Evolutionary conservation across 2,888 invertebrate species (phyloP), one percentile per base, ranked within the genome.

Genomic region (Chromoteleia sp.): DNA sequence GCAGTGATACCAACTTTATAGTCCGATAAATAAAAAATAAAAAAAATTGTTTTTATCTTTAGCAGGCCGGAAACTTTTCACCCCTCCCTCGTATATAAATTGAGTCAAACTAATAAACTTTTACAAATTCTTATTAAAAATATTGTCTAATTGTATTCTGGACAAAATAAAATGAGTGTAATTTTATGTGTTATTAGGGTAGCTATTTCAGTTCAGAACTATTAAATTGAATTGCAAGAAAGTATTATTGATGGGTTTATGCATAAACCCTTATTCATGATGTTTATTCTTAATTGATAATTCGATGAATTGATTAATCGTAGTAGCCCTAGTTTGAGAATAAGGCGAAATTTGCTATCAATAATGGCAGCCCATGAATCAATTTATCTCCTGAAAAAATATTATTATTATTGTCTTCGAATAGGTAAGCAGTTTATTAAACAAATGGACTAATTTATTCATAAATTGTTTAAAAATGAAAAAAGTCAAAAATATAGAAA

Each of bases 221-320:
- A 33, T 33, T 8, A 33, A 33, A 33, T 8, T 33, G 33, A 8
- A 8, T 10, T 33, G 12, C 33, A 33, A 33, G n/a, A 33, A 39
- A 39, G 2, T 39, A 39, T 19, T 21, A 45, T 1, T 33, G 5
- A 8, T 33, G 33, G 1, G 7, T 8, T 8, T 33, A 33, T 52
- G 7, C 52, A 52, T 15, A 25, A 15, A 12, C 19, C 14, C 25
- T 19, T 48, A 33, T 17, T 19, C 41, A 29, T 30, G 19, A 54
- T 43, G 15, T 70, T 54, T 17, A 14, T 59, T 1, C 19, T 50
- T 14, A 25, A 25, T 41, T 29, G 2, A 54, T 17, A 54, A 50
- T 68, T 54, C 67, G 43, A 54, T 56, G 43, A 68, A 56, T 54
- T 67, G n/a, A 67, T 68, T 33, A 68, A 56, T 68, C 30, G 33